Evolutionary conservation across 2,113 vertebrate species (phyloP).

Genomic region (Ameiurus melas): DNA sequence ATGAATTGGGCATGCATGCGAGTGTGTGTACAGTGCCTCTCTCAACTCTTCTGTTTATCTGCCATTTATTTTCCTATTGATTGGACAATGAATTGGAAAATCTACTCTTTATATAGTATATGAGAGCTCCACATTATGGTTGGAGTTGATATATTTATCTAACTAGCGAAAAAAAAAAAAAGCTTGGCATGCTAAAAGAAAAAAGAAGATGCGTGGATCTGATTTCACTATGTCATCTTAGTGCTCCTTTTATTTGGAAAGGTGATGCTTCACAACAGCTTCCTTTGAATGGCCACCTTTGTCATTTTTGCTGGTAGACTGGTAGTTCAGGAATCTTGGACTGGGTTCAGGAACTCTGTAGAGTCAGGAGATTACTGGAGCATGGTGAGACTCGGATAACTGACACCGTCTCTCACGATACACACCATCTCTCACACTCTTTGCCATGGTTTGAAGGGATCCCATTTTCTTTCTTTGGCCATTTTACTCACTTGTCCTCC

Average conservation of each 20-base stretch:
- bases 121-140: too few species aligned
- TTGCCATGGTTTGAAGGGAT: constrained; percentile 30
- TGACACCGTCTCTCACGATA: constrained; percentile 66
- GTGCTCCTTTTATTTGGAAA: constrained; percentile 57
- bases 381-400: constrained; percentile 73
- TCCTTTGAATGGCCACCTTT: constrained; percentile 72
- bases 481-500: constrained; percentile 30
- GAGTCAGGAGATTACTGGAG: constrained; percentile 72
- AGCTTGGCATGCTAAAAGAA: constrained; percentile 8
- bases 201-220: constrained; percentile 2
- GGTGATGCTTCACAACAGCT: constrained; percentile 61
- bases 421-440: constrained; percentile 1
- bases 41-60: not conserved
- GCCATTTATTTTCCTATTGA: not conserved
- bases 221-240: constrained; percentile 50
- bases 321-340: constrained; percentile 63
- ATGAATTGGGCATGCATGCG: not conserved
- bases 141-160: constrained; percentile 3
- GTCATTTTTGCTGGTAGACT: constrained; percentile 61
- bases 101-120: too few species aligned
- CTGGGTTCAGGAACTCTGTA: constrained; percentile 69
- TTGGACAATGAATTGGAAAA: not conserved
- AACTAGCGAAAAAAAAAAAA: not conserved
- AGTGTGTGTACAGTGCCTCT: not conserved
- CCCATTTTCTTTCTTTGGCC: constrained; percentile 59